Evolutionary conservation across 2,888 invertebrate species (phyloP).

Genomic region (Polyploca ridens): DNA sequence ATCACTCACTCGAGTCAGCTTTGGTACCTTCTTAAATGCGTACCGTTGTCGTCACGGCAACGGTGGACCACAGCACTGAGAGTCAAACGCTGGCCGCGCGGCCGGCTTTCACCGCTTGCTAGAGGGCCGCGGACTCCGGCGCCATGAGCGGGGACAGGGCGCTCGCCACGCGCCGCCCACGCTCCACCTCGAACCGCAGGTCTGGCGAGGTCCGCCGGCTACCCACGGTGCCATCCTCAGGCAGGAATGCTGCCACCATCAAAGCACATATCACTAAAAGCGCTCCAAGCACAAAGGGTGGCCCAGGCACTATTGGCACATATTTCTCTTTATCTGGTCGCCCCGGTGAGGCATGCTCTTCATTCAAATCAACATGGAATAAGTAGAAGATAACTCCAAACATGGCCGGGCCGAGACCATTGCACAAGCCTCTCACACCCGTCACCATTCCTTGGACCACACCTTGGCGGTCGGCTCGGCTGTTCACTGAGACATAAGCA

Average conservation of each 20-base stretch:
- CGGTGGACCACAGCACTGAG: conserved; percentile 49
- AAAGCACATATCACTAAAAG: conserved; percentile 98
- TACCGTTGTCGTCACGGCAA: conserved; percentile 41
- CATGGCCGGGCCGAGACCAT: conserved; percentile 99
- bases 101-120: conserved; percentile 75
- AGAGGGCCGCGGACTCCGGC: conserved; percentile 90
- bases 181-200: conserved; percentile 92
- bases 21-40: conserved; percentile 75
- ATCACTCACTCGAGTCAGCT: conserved; percentile 62
- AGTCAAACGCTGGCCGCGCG: conserved; percentile 78
- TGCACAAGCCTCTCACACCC: conserved; percentile 98
- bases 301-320: conserved; percentile 95
- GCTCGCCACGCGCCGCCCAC: conserved; percentile 90
- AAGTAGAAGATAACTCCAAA: conserved; percentile 99
- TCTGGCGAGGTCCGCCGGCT: conserved; percentile 86
- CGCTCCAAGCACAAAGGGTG: conserved; percentile 99
- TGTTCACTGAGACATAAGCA: conserved; percentile 98
- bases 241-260: conserved; percentile 95
- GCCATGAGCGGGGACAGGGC: conserved; percentile 92
- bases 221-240: conserved; percentile 83
- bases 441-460: conserved; percentile 99
- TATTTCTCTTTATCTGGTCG: conserved; percentile 78
- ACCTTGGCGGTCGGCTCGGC: conserved; percentile 98
- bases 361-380: conserved; percentile 98
- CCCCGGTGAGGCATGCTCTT: conserved; percentile 80